Evolutionary conservation across 1,140 invertebrate genomes (phyloP), one percentile per base, ranked within the genome.

Genomic region (Drosophila lini): DNA sequence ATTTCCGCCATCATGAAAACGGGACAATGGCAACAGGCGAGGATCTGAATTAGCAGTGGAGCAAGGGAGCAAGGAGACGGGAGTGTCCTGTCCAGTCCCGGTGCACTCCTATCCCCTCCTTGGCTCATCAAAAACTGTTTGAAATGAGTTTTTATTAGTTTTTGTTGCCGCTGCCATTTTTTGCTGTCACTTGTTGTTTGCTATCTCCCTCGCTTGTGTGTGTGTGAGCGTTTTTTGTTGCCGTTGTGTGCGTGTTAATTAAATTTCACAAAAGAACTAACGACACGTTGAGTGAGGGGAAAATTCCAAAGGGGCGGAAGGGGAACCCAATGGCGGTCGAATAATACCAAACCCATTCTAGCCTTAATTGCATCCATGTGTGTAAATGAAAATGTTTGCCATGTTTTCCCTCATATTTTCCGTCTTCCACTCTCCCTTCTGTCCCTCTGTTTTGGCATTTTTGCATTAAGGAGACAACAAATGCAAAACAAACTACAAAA

Each of bases 61-160:
- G 52, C 31, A 32, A 32, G 11, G 31, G 10, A 13, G n/a, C 15
- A 19, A 19, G 5, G n/a, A 52, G 45, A 6, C 25, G 15, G 6
- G 61, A 74, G 42, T 57, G 59, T 78, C 58, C 81, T 74, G 68
- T 67, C 44, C 45, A 55, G 45, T 84, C 57, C 62, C 59, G 44
- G 34, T 22, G 16, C 44, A 47, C 45, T 62, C 8, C 52, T 4
- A 40, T 42, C 41, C 64, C 52, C 53, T 61, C 47, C 44, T 55
- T 40, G 71, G 53, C 84, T 83, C 84, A 80, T 86, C 84, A 88
- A 71, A 86, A 86, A 83, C 68, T 82, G 76, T 88, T 89, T 68
- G 71, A 79, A 88, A 86, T 83, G 76, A 74, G 83, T 88, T 86
- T 88, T 86, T 86, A 86, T 86, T 86, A 79, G 82, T 82, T 86